A percentile compares a stretch with the other conserved stretches of the same genome.
Conservation (phyloP, 2,797 vertebrate species). For the Phataginus tricuspis region DNA sequence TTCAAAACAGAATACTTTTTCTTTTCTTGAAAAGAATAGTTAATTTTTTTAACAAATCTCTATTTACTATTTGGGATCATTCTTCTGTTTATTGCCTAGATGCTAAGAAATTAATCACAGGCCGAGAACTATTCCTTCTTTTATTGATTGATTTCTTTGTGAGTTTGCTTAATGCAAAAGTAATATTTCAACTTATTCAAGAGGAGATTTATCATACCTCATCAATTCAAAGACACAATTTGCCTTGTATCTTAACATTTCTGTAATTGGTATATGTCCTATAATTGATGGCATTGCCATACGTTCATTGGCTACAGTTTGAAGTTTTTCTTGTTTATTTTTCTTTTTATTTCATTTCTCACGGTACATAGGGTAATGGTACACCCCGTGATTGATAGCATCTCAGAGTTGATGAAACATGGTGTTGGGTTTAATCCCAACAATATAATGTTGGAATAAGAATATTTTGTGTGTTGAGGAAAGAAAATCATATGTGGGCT, state of each 20-base stretch:
- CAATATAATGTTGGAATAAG: neutral
- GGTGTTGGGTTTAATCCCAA: neutral
- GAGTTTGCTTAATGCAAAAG: neutral
- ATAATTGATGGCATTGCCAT: neutral
- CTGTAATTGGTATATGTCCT: neutral
- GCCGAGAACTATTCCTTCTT: neutral
- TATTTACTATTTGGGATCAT: neutral
- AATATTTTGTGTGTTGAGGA: neutral
- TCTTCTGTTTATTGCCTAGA: neutral
- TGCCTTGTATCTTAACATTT: neutral
- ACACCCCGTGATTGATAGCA: neutral
- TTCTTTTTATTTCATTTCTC: neutral
- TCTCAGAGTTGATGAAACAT: neutral
- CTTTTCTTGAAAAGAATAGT: neutral
- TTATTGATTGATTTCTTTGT: neutral
- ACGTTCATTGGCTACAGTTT: neutral
- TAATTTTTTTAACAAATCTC: neutral
- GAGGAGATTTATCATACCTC: neutral
- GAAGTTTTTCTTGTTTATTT: neutral
- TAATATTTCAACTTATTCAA: neutral
- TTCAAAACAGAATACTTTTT: neutral
- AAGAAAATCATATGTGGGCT: neutral
- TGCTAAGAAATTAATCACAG: neutral
- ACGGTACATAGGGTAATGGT: neutral
- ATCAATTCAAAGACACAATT: conserved; percentile 33